Base-by-base conservation (phyloP, 2,888 invertebrate genomes). In the Melieria picta region DNA sequence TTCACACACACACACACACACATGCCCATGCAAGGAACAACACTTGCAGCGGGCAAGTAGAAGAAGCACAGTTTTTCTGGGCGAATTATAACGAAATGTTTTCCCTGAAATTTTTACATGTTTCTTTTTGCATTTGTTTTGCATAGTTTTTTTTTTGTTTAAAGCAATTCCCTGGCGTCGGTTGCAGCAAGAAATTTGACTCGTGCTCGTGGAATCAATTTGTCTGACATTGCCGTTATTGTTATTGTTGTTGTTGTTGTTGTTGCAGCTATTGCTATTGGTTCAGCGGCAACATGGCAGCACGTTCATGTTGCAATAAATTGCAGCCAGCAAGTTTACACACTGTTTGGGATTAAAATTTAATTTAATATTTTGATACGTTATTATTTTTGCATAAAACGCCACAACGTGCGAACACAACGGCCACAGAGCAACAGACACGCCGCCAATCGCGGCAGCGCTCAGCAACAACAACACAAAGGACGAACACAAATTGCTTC, bases 131-230 rank as follows among this genome's bases (percentile, higher is more conserved):
- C 30, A 30, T 30, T 30, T 30, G 30, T 30, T 30, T 30, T 30
- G 30, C 30, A 30, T 30, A 30, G 30, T 30, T 30, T 30, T 30
- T 30, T 30, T 30, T 30, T 30, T n/a, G n/a, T n/a, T n/a, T 30
- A 30, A 30, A 30, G 30, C 30, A 30, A 30, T 30, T 30, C 30
- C 30, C 30, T 30, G 30, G 30, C 30, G 30, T 30, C 30, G 30
- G 30, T 30, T 30, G 30, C 30, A 30, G 30, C 30, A 30, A 30
- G 65, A 47, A 62, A 55, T 80, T 79, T 79, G 30, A 30, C 30
- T 30, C 13, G 48, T 79, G 79, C 80, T 79, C 82, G 82, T 81
- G 82, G 81, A 82, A 81, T 81, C 81, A 81, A 82, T 81, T 82
- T 82, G 81, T 81, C 81, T 82, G 79, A 30, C 30, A 30, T 30